These are phyloP conservation scores for Folsomia candida DNA, from an alignment of 2,888 invertebrate genomes.

Conservation along the genomic window DNA sequence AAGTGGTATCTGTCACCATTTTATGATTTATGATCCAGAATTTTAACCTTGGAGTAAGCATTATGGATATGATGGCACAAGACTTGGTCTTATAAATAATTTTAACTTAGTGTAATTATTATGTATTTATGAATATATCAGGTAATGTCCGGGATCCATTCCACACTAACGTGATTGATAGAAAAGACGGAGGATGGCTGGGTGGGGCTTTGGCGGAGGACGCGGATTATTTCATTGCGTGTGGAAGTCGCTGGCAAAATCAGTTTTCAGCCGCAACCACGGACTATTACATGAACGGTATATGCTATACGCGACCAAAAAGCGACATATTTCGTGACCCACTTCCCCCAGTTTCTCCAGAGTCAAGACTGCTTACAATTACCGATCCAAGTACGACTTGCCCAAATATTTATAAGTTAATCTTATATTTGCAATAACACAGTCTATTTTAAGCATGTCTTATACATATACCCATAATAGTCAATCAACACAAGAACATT, in stretches of 20 bases:
- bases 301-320: constrained; percentile 37
- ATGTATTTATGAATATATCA: too few species aligned
- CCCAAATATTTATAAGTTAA: too few species aligned
- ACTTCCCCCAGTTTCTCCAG: neutral
- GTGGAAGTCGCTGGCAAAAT: constrained; percentile 45
- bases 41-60: too few species aligned
- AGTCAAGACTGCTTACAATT: neutral
- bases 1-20: too few species aligned
- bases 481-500: neutral
- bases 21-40: too few species aligned
- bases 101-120: too few species aligned
- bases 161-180: constrained; percentile 39
- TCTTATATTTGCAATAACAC: too few species aligned
- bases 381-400: neutral
- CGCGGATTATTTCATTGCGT: constrained; percentile 30
- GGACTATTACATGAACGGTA: constrained; percentile 39
- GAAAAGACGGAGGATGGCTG: constrained; percentile 58
- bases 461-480: too few species aligned
- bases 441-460: too few species aligned
- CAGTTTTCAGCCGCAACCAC: constrained; percentile 2
- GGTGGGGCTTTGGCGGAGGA: constrained; percentile 53
- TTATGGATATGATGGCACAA: neutral
- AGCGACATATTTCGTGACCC: constrained; percentile 2
- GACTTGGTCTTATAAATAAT: neutral
- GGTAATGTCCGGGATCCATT: neutral